phyloP scores from a whole-genome alignment of 53 echinoderm and acorn worm species.

The Zoroaster sp. region DNA sequence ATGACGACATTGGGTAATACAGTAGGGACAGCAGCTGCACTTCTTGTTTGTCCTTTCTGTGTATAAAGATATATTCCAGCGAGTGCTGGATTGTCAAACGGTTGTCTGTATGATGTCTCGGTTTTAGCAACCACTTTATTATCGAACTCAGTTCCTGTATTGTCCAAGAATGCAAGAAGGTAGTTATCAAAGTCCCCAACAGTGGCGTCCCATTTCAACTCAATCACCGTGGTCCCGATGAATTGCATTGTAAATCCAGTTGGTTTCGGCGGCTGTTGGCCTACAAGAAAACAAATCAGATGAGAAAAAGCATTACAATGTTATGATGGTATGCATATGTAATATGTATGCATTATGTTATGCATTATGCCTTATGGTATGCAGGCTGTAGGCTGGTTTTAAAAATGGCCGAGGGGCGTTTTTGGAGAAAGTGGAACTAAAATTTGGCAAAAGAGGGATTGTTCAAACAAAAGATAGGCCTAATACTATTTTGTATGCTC shows the following conservation, averaged over 20 bases:
- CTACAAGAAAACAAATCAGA: not conserved
- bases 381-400: no score
- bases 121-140: not conserved
- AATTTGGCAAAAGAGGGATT: no score
- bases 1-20: not conserved
- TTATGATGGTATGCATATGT: no score
- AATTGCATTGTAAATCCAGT: not conserved
- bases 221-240: not conserved
- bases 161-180: not conserved
- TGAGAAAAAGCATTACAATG: not conserved
- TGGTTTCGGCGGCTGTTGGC: not conserved
- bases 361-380: no score
- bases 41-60: not conserved
- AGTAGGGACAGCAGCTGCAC: not conserved
- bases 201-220: not conserved
- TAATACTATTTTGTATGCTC: no score
- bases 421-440: no score
- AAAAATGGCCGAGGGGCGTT: no score
- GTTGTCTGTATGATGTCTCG: not conserved
- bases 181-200: constrained; percentile 29
- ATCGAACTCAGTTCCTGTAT: not conserved
- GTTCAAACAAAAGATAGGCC: no score
- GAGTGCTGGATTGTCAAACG: no score
- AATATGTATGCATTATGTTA: no score
- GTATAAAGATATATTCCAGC: no score